Percentiles rank a stretch among this genome's conserved stretches.
These are phyloP conservation scores for Dryobates pubescens DNA, from an alignment of 2,797 vertebrate genomes.

Conservation along the genomic window DNA sequence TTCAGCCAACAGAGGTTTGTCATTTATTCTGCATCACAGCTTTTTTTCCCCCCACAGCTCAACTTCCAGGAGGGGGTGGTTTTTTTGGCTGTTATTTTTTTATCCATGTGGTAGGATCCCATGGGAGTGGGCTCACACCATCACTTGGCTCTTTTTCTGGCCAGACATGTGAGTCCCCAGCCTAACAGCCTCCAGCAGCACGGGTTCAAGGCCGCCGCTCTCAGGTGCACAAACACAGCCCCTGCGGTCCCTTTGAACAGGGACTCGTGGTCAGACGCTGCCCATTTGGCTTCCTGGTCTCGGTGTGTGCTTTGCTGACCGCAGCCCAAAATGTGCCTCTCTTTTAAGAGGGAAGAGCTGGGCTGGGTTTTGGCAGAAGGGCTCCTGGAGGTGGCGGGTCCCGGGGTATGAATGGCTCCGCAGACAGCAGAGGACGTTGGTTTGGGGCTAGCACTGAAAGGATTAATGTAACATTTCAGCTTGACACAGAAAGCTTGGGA, in stretches of 20 bases:
- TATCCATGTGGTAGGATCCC: not conserved
- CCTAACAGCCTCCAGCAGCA: accelerated
- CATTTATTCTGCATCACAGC: not conserved
- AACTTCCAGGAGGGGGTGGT: not conserved
- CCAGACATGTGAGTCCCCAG: accelerated
- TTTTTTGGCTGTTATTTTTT: not conserved
- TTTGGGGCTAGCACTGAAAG: not conserved
- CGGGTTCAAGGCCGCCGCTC: not conserved
- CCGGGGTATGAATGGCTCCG: accelerated
- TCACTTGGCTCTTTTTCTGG: not conserved
- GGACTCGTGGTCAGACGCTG: not conserved
- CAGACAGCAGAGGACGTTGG: accelerated
- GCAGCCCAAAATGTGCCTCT: not conserved
- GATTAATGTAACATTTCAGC: not conserved
- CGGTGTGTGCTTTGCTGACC: not conserved
- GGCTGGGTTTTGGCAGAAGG: not conserved
- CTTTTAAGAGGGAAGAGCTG: not conserved
- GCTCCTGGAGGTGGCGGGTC: accelerated
- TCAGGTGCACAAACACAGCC: not conserved
- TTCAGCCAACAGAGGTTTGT: not conserved
- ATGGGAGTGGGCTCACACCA: not conserved
- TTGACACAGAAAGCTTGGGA: not conserved
- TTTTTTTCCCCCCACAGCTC: not conserved
- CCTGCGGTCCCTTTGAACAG: not conserved
- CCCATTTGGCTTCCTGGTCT: accelerated